These are phyloP conservation scores for Lagopus leucura DNA, from an alignment of 2,113 vertebrate species.

Conservation along the genomic window DNA sequence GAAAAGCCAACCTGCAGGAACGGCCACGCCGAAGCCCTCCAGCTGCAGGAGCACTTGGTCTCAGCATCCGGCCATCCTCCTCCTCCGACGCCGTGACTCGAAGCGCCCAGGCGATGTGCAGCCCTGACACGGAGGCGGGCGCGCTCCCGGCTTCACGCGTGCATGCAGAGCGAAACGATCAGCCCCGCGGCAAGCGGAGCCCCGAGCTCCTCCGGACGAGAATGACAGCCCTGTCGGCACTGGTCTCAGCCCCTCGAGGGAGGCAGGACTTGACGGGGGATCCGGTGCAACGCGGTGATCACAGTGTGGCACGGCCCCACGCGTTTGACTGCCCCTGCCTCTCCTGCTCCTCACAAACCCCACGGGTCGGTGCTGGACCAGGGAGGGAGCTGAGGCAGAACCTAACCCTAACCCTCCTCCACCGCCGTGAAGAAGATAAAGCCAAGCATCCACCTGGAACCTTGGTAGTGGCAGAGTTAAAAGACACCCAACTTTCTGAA, in stretches of 20 bases:
- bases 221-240: slow-evolving; percentile 15
- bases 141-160: neutral
- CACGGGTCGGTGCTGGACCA: neutral
- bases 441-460: neutral
- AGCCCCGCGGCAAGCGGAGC: neutral
- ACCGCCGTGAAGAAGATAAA: neutral
- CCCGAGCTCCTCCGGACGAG: slow-evolving; percentile 4
- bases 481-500: slow-evolving; percentile 7
- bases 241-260: neutral
- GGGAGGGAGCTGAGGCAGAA: neutral
- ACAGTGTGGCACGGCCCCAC: neutral
- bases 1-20: neutral
- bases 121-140: neutral
- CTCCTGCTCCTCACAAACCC: neutral
- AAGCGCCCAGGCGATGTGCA: neutral
- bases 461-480: neutral
- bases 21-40: neutral
- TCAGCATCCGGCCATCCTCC: slow-evolving; percentile 17
- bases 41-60: slow-evolving; percentile 8
- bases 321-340: neutral
- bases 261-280: neutral
- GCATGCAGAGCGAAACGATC: neutral
- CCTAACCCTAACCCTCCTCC: neutral
- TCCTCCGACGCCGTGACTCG: neutral
- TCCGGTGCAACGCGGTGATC: neutral